Evolutionary conservation across 1,140 invertebrate species (phyloP), one percentile per base, ranked within the genome.

Genomic region (Hylaeus volcanicus): DNA sequence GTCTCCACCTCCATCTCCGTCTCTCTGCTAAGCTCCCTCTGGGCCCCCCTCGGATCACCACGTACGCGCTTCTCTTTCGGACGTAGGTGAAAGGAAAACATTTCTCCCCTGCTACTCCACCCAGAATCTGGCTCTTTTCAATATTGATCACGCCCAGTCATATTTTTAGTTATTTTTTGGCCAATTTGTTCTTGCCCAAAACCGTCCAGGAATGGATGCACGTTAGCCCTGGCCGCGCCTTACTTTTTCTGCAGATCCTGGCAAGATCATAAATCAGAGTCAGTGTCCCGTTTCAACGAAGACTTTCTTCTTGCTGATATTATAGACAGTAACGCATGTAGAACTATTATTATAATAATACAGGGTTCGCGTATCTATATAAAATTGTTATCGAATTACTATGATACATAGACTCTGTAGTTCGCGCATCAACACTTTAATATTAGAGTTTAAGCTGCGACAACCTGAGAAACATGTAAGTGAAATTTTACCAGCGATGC

Each of bases 31-130:
- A 26, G 74, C 51, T 81, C 88, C 83, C 88, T 41, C 39, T 15
- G 11, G 9, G 39, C 53, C 11, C 56, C 43, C 11, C 37, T 15
- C 15, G 48, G 14, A 14, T 66, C 56, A 26, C 68, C 76, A 65
- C 68, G 74, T 74, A 72, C 66, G 73, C 55, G 68, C 73, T 74
- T 53, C 76, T 56, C 55, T 48, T 14, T 76, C 61, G 55, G 9
- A n/a, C 72, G 68, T 73, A 86, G 87, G 90, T 93, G 92, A 93
- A 93, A 92, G 92, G 91, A 90, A 91, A 89, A 91, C 85, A 88
- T 91, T 91, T 90, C 85, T 88, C 90, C 80, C 72, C 75, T 68
- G 72, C 75, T 81, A 43, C 58, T 51, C 66, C 73, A 64, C 15
- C 41, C 41, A 39, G 45, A 45, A 26, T 5, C 8, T 58, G 5